Evolutionary conservation across 2,888 invertebrate species (phyloP).

Genomic region (Lamellibrachia satsuma): DNA sequence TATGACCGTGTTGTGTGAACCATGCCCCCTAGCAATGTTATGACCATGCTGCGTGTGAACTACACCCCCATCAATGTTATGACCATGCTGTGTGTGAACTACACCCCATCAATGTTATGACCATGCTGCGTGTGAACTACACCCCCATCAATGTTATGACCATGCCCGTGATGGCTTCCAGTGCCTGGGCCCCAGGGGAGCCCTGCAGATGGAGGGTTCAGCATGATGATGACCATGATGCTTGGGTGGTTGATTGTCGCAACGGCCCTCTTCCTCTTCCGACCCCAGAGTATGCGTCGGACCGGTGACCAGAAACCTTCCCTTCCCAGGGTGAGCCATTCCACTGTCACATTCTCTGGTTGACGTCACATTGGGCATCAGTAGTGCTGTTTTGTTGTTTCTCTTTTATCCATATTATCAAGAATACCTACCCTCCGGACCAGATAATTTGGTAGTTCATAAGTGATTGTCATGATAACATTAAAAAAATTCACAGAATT

Average conservation of each 20-base stretch:
- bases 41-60: too few relatives aligned
- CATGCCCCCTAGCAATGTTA: too few relatives aligned
- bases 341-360: neutral
- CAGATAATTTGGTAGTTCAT: too few relatives aligned
- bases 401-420: too few relatives aligned
- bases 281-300: conserved; percentile 67
- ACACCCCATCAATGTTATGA: too few relatives aligned
- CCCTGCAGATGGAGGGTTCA: conserved; percentile 54
- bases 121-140: too few relatives aligned
- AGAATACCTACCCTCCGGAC: too few relatives aligned
- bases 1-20: neutral
- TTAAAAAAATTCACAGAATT: too few relatives aligned
- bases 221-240: conserved; percentile 66
- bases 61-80: neutral
- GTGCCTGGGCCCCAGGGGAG: conserved; percentile 61
- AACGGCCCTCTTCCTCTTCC: conserved; percentile 68
- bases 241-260: conserved; percentile 70
- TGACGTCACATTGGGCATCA: neutral
- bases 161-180: conserved; percentile 43
- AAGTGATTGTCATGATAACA: too few relatives aligned
- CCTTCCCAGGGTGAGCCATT: neutral
- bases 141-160: neutral
- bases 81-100: neutral
- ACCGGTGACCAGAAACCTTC: conserved; percentile 62
- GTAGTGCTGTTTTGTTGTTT: too few relatives aligned